Conservation (phyloP, 2,888 invertebrate genomes). For the Volucella inanis region DNA sequence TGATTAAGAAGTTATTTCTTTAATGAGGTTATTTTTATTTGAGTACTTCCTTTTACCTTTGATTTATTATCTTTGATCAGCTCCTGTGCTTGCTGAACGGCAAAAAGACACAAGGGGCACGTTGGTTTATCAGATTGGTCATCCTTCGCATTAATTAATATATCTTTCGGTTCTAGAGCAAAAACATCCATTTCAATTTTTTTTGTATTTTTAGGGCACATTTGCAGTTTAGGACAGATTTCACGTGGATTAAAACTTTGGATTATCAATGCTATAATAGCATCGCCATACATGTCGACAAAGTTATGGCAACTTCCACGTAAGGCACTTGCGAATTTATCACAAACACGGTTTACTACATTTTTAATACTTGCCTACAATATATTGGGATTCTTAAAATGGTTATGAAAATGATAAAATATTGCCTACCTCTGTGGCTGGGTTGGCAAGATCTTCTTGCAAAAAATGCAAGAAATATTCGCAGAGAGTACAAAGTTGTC, state of each 20-base stretch:
- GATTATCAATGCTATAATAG: slow-evolving; percentile 89
- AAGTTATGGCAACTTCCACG: slow-evolving; percentile 88
- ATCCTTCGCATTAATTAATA: slow-evolving; percentile 63
- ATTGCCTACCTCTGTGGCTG: slow-evolving; percentile 86
- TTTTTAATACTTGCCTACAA: slow-evolving; percentile 87
- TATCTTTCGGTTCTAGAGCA: slow-evolving; percentile 79
- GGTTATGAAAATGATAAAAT: not conserved
- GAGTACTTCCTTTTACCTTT: slow-evolving; percentile 85
- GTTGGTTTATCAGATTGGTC: slow-evolving; percentile 85
- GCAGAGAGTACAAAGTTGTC: slow-evolving; percentile 88
- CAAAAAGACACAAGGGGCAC: slow-evolving; percentile 93
- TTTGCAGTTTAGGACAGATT: slow-evolving; percentile 87
- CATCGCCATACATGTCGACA: slow-evolving; percentile 90
- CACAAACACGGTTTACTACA: slow-evolving; percentile 88
- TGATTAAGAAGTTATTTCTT: slow-evolving; percentile 38
- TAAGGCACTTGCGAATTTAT: slow-evolving; percentile 86
- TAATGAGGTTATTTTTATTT: slow-evolving; percentile 20
- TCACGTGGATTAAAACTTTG: slow-evolving; percentile 84
- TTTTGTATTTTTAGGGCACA: slow-evolving; percentile 85
- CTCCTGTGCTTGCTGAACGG: slow-evolving; percentile 89
- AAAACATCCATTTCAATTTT: slow-evolving; percentile 85
- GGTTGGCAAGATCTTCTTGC: slow-evolving; percentile 88
- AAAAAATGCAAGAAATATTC: slow-evolving; percentile 92
- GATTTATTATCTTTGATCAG: slow-evolving; percentile 89
- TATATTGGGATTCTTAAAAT: slow-evolving; percentile 21